phyloP scores from a whole-genome alignment of 2,888 invertebrate species.

The Scaptomyza flava region DNA sequence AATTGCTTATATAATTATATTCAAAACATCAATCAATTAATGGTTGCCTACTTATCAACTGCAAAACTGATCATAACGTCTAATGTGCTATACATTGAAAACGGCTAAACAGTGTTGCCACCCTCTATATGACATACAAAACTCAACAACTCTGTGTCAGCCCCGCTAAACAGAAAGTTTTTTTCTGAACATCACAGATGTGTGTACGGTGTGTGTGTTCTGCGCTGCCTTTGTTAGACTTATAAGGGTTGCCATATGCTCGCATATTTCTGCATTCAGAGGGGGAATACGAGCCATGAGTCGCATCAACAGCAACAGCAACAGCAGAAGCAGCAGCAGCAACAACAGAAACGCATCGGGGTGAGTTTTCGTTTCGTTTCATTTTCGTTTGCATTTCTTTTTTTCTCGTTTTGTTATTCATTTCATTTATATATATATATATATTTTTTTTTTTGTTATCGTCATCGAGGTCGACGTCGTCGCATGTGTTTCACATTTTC shows the following conservation, averaged over 20 bases:
- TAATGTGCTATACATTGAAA: neutral
- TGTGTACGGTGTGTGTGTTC: slow-evolving; percentile 13
- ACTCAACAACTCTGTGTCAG: slow-evolving; percentile 24
- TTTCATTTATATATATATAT: neutral
- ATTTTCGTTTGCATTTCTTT: slow-evolving; percentile 54
- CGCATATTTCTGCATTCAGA: slow-evolving; percentile 62
- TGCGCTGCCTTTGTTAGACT: slow-evolving; percentile 54
- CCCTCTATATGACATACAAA: slow-evolving; percentile 1
- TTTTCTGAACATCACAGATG: slow-evolving; percentile 51
- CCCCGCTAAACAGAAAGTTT: slow-evolving; percentile 12
- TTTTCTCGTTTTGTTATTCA: slow-evolving; percentile 9
- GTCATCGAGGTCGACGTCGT: slow-evolving; percentile 74
- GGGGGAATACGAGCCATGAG: slow-evolving; percentile 41
- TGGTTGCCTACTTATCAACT: neutral
- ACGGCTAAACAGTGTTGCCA: slow-evolving; percentile 32
- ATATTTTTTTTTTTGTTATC: slow-evolving; percentile 59
- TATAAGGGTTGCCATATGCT: slow-evolving; percentile 78
- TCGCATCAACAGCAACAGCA: neutral
- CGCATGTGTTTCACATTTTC: slow-evolving; percentile 76
- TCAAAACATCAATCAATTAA: no score
- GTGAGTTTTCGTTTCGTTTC: slow-evolving; percentile 72
- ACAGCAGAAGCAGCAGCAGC: slow-evolving; percentile 4
- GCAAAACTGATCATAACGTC: slow-evolving; percentile 1
- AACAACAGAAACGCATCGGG: slow-evolving; percentile 45
- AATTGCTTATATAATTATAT: no score